These are phyloP conservation scores for Anolis apletophallus DNA, from an alignment of 2,797 vertebrate genomes.

Conservation along the genomic window DNA sequence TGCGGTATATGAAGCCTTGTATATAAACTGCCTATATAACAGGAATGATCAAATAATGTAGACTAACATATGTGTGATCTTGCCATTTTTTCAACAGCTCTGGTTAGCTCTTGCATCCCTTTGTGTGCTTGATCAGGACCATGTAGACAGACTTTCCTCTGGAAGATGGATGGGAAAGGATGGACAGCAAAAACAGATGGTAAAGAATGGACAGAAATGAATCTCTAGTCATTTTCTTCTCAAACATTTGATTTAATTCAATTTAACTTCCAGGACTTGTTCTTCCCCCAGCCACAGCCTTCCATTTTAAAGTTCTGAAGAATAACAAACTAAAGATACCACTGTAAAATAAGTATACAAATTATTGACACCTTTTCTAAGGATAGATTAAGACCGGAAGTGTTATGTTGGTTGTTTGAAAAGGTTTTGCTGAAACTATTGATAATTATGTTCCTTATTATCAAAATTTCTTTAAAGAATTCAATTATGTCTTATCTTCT, in stretches of 20 bases:
- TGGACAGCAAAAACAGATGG: constrained; percentile 99
- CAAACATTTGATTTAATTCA: background rate
- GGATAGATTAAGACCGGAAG: background rate
- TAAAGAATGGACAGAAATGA: constrained; percentile 67
- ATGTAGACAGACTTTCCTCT: constrained; percentile 96
- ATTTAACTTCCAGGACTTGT: background rate
- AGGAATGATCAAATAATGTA: background rate
- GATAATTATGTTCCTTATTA: background rate
- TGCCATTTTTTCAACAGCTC: constrained; percentile 80
- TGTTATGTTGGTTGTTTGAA: background rate
- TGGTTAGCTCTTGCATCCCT: constrained; percentile 97
- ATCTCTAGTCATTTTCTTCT: background rate
- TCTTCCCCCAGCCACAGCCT: background rate
- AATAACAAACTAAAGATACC: background rate
- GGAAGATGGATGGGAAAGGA: constrained; percentile 99
- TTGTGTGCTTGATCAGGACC: constrained; percentile 98
- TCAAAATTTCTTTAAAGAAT: background rate
- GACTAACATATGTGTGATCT: background rate
- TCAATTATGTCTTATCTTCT: background rate
- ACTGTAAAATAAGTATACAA: background rate
- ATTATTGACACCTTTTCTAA: background rate
- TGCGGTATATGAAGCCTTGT: background rate
- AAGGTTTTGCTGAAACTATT: background rate
- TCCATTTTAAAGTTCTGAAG: background rate
- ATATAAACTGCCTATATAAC: rapidly evolving